Evolutionary conservation across 2,113 vertebrate genomes (phyloP).

Genomic region (Ictalurus furcatus): DNA sequence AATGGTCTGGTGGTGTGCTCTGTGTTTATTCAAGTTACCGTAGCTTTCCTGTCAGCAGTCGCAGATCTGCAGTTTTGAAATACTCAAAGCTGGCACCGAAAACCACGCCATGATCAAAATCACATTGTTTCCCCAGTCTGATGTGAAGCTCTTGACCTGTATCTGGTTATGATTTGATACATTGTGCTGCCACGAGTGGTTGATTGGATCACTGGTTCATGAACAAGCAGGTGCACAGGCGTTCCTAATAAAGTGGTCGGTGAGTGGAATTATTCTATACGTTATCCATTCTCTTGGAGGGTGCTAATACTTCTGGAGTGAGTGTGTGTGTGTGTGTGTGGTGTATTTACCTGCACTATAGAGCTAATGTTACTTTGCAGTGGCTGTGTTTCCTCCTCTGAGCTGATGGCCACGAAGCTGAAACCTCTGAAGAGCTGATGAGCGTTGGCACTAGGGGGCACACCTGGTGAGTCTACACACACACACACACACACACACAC

Average conservation of each 20-base stretch:
- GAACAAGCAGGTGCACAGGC: background rate
- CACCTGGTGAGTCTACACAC: slow-evolving; percentile 79
- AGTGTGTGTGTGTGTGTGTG: background rate
- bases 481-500: slow-evolving; percentile 19
- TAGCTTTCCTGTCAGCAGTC: background rate
- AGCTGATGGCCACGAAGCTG: slow-evolving; percentile 81
- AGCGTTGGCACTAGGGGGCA: slow-evolving; percentile 84
- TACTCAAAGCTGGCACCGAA: background rate
- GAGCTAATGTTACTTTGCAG: slow-evolving; percentile 75
- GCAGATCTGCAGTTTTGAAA: background rate
- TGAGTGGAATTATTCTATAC: background rate
- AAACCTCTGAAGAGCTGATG: slow-evolving; percentile 85
- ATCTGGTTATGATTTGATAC: background rate
- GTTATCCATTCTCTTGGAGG: background rate
- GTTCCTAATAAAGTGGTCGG: background rate
- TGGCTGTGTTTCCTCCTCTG: slow-evolving; percentile 80
- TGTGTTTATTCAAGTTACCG: background rate
- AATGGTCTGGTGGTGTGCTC: background rate
- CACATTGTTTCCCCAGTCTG: background rate
- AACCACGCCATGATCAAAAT: background rate
- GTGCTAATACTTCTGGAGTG: background rate
- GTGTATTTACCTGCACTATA: slow-evolving; percentile 78
- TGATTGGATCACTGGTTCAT: background rate
- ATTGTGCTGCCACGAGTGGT: background rate
- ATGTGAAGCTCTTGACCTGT: background rate